Evolutionary conservation across 2,888 invertebrate genomes (phyloP).

Genomic region (Melolontha melolontha): DNA sequence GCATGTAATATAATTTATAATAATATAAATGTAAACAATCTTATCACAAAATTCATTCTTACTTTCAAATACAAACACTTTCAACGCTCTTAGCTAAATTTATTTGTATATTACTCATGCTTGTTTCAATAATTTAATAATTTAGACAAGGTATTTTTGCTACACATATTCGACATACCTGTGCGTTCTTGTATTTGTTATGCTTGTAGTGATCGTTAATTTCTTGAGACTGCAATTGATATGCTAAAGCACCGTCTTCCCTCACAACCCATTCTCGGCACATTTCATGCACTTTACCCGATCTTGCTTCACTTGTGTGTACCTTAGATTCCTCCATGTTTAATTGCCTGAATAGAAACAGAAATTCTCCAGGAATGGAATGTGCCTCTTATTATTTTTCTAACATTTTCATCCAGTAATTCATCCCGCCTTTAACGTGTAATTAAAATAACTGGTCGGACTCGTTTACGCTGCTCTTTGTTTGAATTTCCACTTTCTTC

Average conservation of each 20-base stretch:
- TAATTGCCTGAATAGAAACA: background rate
- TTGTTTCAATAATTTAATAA: background rate
- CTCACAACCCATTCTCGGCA: conserved; percentile 86
- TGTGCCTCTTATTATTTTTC: conserved; percentile 4
- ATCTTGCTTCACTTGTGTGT: conserved; percentile 30
- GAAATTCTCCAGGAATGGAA: background rate
- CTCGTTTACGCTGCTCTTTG: conserved; percentile 36
- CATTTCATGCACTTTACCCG: conserved; percentile 78
- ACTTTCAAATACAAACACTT: too few species aligned
- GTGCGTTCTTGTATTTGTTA: conserved; percentile 64
- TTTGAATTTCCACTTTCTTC: conserved; percentile 28
- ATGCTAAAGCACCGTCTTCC: conserved; percentile 86
- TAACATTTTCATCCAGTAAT: conserved; percentile 24
- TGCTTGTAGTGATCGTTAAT: conserved; percentile 82
- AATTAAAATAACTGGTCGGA: conserved; percentile 40
- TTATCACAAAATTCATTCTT: too few species aligned
- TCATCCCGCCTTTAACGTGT: conserved; percentile 5
- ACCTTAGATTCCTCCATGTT: conserved; percentile 43
- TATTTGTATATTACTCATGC: too few species aligned
- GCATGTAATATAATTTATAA: too few species aligned
- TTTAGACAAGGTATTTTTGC: background rate
- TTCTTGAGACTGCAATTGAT: conserved; percentile 84
- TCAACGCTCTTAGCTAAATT: too few species aligned
- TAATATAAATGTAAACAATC: too few species aligned
- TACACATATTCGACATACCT: conserved; percentile 32